Percentiles rank a stretch among this genome's conserved stretches.
These are phyloP conservation scores for Pocillopora grandis DNA, from an alignment of 92 coral and sea anemone genomes.

Conservation along the genomic window DNA sequence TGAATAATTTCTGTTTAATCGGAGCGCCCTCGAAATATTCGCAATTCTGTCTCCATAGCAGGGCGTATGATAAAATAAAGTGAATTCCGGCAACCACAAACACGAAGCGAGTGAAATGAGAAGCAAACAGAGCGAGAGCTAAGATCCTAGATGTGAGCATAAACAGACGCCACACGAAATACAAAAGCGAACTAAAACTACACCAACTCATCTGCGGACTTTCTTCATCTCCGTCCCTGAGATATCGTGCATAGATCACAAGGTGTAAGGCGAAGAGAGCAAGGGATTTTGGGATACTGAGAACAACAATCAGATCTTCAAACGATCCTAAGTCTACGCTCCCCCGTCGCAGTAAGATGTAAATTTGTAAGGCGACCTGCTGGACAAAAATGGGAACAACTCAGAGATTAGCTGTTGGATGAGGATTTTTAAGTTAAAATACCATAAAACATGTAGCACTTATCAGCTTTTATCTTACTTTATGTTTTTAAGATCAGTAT, in stretches of 20 bases:
- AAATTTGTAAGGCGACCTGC: constrained; percentile 43
- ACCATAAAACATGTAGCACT: too few relatives aligned
- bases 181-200: constrained; percentile 22
- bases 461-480: too few relatives aligned
- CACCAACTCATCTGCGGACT: constrained; percentile 35
- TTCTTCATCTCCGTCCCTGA: constrained; percentile 13
- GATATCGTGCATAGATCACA: constrained; percentile 27
- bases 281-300: constrained; percentile 44
- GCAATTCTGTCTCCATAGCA: constrained; percentile 44
- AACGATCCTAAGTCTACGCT: constrained; percentile 27
- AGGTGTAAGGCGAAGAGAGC: constrained; percentile 35
- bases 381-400: not conserved
- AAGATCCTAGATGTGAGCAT: constrained; percentile 57
- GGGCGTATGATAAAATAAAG: constrained; percentile 22
- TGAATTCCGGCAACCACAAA: constrained; percentile 37
- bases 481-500: too few relatives aligned
- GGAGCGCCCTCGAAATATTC: constrained; percentile 42
- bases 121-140: constrained; percentile 59
- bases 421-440: too few relatives aligned
- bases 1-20: constrained; percentile 35
- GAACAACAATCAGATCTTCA: constrained; percentile 38
- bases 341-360: constrained; percentile 32
- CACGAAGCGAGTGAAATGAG: constrained; percentile 36
- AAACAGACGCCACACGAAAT: constrained; percentile 53
- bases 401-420: too few relatives aligned